Evolutionary conservation across 1,140 invertebrate species (phyloP).

Genomic region (Bradynema listronoti): DNA sequence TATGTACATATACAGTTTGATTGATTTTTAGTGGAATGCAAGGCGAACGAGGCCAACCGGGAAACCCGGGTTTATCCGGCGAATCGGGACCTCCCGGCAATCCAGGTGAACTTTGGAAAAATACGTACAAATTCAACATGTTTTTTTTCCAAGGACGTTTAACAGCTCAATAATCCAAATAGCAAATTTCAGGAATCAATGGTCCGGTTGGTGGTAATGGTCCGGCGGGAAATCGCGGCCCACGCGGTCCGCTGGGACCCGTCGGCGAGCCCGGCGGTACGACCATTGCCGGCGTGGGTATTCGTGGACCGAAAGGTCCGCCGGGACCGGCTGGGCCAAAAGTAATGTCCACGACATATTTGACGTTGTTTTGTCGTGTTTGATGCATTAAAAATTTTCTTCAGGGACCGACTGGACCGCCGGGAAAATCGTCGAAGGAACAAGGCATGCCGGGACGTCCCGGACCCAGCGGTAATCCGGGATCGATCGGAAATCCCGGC

Average conservation of each 20-base stretch:
- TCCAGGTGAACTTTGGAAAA: neutral
- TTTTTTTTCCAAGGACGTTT: conserved; percentile 18
- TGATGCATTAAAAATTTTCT: conserved; percentile 2
- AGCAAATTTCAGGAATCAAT: conserved; percentile 9
- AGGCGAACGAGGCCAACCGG: conserved; percentile 37
- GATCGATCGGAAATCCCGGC: conserved; percentile 28
- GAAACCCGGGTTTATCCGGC: conserved; percentile 24
- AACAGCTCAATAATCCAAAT: too few relatives aligned
- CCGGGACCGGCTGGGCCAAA: conserved; percentile 23
- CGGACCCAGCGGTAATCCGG: conserved; percentile 33
- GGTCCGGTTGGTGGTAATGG: conserved; percentile 27
- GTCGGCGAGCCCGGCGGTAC: conserved; percentile 14
- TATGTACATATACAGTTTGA: neutral
- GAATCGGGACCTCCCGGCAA: conserved; percentile 20
- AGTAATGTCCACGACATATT: conserved; percentile 7
- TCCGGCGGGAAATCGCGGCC: conserved; percentile 25
- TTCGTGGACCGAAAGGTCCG: conserved; percentile 40
- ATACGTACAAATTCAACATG: neutral
- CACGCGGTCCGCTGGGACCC: conserved; percentile 14
- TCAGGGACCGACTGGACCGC: conserved; percentile 37
- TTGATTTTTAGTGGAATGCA: conserved; percentile 36
- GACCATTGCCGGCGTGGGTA: conserved; percentile 28
- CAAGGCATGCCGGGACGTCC: conserved; percentile 33
- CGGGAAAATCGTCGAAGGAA: conserved; percentile 25
- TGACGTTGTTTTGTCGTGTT: neutral